Evolutionary conservation across 2,797 vertebrate species (phyloP), one percentile per base, ranked within the genome.

Genomic region (Furcifer pardalis): DNA sequence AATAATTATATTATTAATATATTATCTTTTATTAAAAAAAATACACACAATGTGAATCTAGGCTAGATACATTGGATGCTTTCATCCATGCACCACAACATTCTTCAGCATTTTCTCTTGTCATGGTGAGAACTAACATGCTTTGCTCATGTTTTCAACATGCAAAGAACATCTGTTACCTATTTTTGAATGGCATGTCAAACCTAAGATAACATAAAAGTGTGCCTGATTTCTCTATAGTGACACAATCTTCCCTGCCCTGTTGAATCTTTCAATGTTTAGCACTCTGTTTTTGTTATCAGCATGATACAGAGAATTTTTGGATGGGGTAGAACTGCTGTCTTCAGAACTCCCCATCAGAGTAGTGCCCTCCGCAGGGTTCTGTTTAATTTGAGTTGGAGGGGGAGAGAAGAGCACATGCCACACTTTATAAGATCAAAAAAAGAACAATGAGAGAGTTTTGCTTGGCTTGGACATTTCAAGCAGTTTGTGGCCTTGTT

Each of bases 391-490:
- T 82, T 35, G 59, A 66, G 76, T 78, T 0, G 52, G 66, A 15
- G 15, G 12, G 52, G 9, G 30, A 0, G 1, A 66, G 42, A 4
- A 52, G n/a, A n/a, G 59, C 10, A 84, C 87, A 65, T 80, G 66
- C 68, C 85, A 81, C 68, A 81, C 37, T 44, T 77, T 77, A 46
- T 81, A 72, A 81, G 84, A 84, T 79, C 72, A 37, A 79, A 72
- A n/a, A n/a, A 77, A 1, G 23, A 68, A 79, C 80, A 89, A 73
- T 0, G 0, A 52, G 86, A 52, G 62, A 77, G 63, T 85, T 73
- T 89, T 83, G 91, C 86, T 66, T 89, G 90, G 92, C 88, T 91
- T 32, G 40, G 84, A 69, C 89, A 77, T 82, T 76, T 80, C 3
- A 19, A 12, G 25, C 66, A 83, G 86, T 89, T 92, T 89, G 89